Percentiles rank a stretch among this genome's conserved stretches.
phyloP scores from a whole-genome alignment of 1,140 invertebrate species.

The Phocides pigmalion region DNA sequence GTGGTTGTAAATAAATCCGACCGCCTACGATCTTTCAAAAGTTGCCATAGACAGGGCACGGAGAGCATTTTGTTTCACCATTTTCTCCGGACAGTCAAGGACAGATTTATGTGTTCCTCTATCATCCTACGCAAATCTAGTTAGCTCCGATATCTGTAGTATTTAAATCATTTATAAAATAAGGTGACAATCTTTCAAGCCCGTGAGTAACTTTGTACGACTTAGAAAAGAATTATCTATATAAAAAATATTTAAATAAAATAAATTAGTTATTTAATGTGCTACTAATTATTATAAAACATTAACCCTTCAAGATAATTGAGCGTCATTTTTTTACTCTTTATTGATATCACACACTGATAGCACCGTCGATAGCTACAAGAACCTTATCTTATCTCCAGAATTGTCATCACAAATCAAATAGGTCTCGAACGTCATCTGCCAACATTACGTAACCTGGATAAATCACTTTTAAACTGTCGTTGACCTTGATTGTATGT shows the following conservation, averaged over 20 bases:
- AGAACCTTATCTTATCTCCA: slow-evolving; percentile 32
- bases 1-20: slow-evolving; percentile 52
- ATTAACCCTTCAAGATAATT: slow-evolving; percentile 5
- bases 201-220: no score
- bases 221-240: no score
- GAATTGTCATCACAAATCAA: slow-evolving; percentile 38
- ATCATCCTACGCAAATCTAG: slow-evolving; percentile 50
- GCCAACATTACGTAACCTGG: slow-evolving; percentile 38
- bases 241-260: no score
- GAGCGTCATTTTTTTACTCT: slow-evolving; percentile 10
- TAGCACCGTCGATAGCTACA: neutral
- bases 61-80: slow-evolving; percentile 54
- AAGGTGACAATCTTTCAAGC: no score
- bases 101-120: slow-evolving; percentile 67
- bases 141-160: neutral
- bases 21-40: slow-evolving; percentile 62
- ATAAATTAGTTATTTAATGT: no score
- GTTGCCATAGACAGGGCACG: slow-evolving; percentile 44
- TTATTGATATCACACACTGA: slow-evolving; percentile 12
- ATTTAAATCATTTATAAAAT: slow-evolving; percentile 7
- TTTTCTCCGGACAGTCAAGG: slow-evolving; percentile 64
- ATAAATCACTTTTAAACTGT: slow-evolving; percentile 40
- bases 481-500: slow-evolving; percentile 36
- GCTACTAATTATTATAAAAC: no score
- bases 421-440: slow-evolving; percentile 35